Evolutionary conservation across 2,888 invertebrate genomes (phyloP).

Genomic region (Lasioglossum leucozonium): DNA sequence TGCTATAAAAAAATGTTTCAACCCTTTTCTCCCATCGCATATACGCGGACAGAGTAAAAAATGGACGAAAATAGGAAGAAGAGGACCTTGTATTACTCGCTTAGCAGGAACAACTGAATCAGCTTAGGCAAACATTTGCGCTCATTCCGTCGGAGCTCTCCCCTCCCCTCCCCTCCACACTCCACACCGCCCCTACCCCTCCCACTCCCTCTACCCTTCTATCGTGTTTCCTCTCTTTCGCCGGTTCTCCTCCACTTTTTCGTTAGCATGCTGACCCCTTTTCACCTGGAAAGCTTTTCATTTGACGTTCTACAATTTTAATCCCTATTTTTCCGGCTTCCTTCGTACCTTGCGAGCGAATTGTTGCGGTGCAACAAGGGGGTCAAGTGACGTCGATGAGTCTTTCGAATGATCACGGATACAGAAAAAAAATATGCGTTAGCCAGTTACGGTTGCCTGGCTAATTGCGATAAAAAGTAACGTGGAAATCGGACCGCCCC

Average conservation of each 20-base stretch:
- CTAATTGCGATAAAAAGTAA: conserved; percentile 25
- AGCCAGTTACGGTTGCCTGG: conserved; percentile 36
- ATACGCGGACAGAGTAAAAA: not conserved
- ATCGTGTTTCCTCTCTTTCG: conserved; percentile 22
- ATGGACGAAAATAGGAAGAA: not conserved
- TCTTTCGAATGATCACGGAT: conserved; percentile 22
- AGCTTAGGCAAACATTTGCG: conserved; percentile 70
- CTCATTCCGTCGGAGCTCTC: conserved; percentile 43
- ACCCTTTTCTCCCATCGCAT: not conserved
- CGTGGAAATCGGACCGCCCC: not conserved
- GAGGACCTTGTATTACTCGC: conserved; percentile 55
- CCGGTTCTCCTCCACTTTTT: conserved; percentile 15
- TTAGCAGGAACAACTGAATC: conserved; percentile 69
- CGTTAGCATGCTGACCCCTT: conserved; percentile 38
- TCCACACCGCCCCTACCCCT: not conserved
- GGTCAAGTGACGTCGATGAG: conserved; percentile 30
- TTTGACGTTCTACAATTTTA: conserved; percentile 36
- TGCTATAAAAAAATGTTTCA: not conserved
- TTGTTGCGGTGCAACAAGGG: conserved; percentile 17
- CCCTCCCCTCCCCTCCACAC: too few relatives aligned
- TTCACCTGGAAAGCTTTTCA: conserved; percentile 17
- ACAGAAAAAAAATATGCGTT: conserved; percentile 35
- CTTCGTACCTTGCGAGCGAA: conserved; percentile 15
- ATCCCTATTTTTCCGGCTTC: conserved; percentile 19
- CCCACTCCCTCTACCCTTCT: not conserved